Evolutionary conservation across 2,113 vertebrate species (phyloP).

Genomic region (Perca schrenkii): DNA sequence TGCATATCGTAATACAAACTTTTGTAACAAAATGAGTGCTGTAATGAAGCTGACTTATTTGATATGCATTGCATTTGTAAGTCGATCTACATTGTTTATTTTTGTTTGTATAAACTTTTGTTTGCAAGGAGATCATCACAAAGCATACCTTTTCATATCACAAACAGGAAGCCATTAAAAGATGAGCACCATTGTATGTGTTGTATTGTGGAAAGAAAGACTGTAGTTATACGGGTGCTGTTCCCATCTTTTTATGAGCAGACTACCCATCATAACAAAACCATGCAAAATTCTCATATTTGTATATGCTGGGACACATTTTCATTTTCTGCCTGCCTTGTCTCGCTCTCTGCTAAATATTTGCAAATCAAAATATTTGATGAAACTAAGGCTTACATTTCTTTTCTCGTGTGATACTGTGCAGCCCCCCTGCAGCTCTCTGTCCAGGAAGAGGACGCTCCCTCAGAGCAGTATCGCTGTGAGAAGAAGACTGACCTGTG

Average conservation of each 20-base stretch:
- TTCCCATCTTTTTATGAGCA: not conserved
- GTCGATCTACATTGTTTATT: not conserved
- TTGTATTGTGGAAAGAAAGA: not conserved
- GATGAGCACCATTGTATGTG: not conserved
- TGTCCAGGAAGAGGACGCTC: not conserved
- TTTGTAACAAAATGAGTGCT: not conserved
- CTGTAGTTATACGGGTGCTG: not conserved
- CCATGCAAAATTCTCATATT: not conserved
- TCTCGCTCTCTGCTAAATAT: not conserved
- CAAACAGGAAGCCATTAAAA: not conserved
- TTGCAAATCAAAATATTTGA: not conserved
- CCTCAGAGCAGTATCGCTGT: not conserved
- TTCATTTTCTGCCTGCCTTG: not conserved
- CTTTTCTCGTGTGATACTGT: not conserved
- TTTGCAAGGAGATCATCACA: not conserved
- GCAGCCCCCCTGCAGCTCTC: conserved; percentile 25
- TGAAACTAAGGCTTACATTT: not conserved
- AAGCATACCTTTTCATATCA: not conserved
- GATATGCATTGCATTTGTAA: not conserved
- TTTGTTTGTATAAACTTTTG: too few species aligned
- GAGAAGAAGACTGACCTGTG: not conserved
- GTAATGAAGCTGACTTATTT: not conserved
- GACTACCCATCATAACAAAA: not conserved
- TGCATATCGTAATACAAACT: not conserved
- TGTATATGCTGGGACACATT: not conserved